Conservation (phyloP, 2,888 invertebrate species). For the Galeruca laticollis region DNA sequence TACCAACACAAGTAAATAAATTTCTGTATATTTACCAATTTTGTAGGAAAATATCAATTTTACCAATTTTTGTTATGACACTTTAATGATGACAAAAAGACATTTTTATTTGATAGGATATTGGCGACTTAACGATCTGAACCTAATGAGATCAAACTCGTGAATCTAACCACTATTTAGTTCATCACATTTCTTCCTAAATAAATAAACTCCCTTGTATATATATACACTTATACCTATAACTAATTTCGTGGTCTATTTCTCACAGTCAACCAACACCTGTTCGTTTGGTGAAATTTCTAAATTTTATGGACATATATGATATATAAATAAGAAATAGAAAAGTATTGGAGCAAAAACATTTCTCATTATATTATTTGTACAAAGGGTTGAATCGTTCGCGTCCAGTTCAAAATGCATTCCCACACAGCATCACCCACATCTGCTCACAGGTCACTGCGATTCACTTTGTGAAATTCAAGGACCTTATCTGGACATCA, state of each 20-base stretch:
- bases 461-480: slow-evolving; percentile 50
- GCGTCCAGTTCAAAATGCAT: slow-evolving; percentile 41
- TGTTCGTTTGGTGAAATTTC: background rate
- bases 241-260: background rate
- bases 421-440: slow-evolving; percentile 58
- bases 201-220: too few species aligned
- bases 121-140: too few species aligned
- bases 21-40: too few species aligned
- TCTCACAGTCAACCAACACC: slow-evolving; percentile 19
- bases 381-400: slow-evolving; percentile 55
- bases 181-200: too few species aligned
- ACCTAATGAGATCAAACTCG: too few species aligned
- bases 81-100: too few species aligned
- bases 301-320: slow-evolving; percentile 6
- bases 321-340: slow-evolving; percentile 30
- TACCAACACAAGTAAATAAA: too few species aligned
- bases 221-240: too few species aligned
- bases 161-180: too few species aligned
- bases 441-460: slow-evolving; percentile 55
- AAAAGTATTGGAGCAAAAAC: slow-evolving; percentile 56
- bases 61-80: too few species aligned
- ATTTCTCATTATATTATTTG: slow-evolving; percentile 50
- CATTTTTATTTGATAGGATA: too few species aligned
- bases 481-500: slow-evolving; percentile 55
- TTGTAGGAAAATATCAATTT: too few species aligned